Evolutionary conservation across 2,888 invertebrate species (phyloP).

Genomic region (Timandra comae): DNA sequence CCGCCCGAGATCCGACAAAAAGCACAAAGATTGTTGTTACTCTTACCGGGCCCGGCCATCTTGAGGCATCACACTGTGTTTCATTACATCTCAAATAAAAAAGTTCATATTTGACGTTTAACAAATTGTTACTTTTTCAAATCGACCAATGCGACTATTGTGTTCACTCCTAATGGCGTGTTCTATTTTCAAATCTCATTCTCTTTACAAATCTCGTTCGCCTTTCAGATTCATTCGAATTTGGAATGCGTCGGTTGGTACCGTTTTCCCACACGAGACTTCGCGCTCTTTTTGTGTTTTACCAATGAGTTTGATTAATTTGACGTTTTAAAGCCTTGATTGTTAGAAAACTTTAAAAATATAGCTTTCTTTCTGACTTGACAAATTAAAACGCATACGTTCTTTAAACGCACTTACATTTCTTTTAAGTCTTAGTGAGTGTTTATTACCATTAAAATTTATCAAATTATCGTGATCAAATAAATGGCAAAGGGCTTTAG

Average conservation of each 20-base stretch:
- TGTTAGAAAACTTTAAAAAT: conserved; percentile 27
- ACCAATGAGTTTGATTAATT: conserved; percentile 73
- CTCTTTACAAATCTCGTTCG: conserved; percentile 73
- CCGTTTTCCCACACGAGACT: conserved; percentile 66
- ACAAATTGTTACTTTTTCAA: conserved; percentile 78
- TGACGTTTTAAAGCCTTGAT: conserved; percentile 51
- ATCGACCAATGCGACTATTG: conserved; percentile 76
- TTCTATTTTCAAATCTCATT: conserved; percentile 76
- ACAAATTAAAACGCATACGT: too few species aligned
- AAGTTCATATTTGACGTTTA: conserved; percentile 77
- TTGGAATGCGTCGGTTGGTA: conserved; percentile 67
- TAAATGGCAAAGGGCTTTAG: conserved; percentile 34
- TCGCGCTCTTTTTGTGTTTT: conserved; percentile 49
- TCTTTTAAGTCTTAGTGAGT: too few species aligned
- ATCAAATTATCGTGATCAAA: conserved; percentile 33
- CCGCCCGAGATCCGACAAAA: conserved; percentile 57
- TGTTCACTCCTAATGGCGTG: conserved; percentile 74
- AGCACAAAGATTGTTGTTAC: conserved; percentile 53
- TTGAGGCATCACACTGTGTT: conserved; percentile 65
- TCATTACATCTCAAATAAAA: conserved; percentile 68
- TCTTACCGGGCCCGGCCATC: too few species aligned
- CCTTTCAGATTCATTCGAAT: conserved; percentile 75
- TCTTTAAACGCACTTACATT: too few species aligned
- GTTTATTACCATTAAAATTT: too few species aligned
- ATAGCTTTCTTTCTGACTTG: too few species aligned